These are phyloP conservation scores for Octomys mimax DNA, from an alignment of 2,797 vertebrate species.

Conservation along the genomic window DNA sequence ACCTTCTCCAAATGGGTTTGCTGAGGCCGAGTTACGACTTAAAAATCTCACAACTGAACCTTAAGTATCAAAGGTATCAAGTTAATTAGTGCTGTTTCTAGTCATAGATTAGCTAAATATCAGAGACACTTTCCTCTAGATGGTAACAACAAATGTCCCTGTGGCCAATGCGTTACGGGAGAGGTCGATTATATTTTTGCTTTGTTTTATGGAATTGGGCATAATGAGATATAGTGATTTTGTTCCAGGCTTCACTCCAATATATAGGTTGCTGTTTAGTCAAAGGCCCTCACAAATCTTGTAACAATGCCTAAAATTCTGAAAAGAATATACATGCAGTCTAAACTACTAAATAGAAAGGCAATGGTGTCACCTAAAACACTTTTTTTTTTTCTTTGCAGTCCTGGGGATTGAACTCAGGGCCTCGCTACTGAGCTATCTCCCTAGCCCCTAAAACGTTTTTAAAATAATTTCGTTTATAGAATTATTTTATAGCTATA, in stretches of 20 bases:
- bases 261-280: neutral
- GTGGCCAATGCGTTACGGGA: neutral
- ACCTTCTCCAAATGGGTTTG: conserved; percentile 28
- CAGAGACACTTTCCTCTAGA: conserved; percentile 21
- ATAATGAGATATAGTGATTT: conserved; percentile 29
- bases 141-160: neutral
- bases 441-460: neutral
- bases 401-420: too few species aligned
- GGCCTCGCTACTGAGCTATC: too few species aligned
- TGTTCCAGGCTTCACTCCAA: conserved; percentile 42
- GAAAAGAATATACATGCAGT: conserved; percentile 29
- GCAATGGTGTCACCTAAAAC: conserved; percentile 37
- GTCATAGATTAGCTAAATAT: conserved; percentile 12
- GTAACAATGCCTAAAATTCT: conserved; percentile 50
- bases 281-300: neutral
- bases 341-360: conserved; percentile 39
- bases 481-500: conserved; percentile 74
- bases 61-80: neutral
- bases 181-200: too few species aligned
- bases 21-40: conserved; percentile 50
- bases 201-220: conserved; percentile 28
- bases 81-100: conserved; percentile 41
- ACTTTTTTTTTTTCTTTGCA: neutral
- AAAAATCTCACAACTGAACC: neutral
- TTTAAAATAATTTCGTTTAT: conserved; percentile 48